phyloP scores from a whole-genome alignment of 2,888 invertebrate species.

The Chaetogeoica ovagalla region DNA sequence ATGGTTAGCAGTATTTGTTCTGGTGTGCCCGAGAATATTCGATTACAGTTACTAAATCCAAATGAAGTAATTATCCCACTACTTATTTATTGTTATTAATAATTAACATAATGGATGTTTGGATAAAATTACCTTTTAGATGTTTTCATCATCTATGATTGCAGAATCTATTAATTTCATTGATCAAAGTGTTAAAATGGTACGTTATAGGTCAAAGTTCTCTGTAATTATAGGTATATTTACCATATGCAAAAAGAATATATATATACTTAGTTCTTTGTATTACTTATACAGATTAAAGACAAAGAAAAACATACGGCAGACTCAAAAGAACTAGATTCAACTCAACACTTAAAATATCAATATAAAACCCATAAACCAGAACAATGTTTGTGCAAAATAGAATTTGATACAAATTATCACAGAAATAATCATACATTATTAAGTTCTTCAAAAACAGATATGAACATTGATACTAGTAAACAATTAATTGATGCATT shows the following conservation, averaged over 20 bases:
- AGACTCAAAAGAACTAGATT: neutral
- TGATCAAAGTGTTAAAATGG: slow-evolving; percentile 23
- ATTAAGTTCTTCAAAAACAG: neutral
- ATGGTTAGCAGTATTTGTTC: slow-evolving; percentile 68
- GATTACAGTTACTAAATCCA: slow-evolving; percentile 67
- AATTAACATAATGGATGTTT: neutral
- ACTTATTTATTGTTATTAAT: neutral
- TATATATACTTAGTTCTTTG: neutral
- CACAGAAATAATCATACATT: slow-evolving; percentile 13
- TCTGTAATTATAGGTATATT: neutral
- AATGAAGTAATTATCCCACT: slow-evolving; percentile 64
- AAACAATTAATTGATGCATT: slow-evolving; percentile 31
- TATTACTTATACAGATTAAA: slow-evolving; percentile 18
- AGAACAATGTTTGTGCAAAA: slow-evolving; percentile 5
- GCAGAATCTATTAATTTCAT: slow-evolving; percentile 28
- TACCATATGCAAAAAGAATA: too few species aligned
- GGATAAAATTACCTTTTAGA: slow-evolving; percentile 11
- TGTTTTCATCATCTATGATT: slow-evolving; percentile 14
- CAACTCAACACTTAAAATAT: neutral
- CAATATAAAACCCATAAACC: slow-evolving; percentile 7
- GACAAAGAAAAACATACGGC: neutral
- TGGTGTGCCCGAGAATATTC: slow-evolving; percentile 62
- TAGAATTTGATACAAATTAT: slow-evolving; percentile 14
- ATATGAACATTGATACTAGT: slow-evolving; percentile 10
- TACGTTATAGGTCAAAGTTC: neutral